phyloP scores from a whole-genome alignment of 2,888 invertebrate species.

The Callyntrura sp. region DNA sequence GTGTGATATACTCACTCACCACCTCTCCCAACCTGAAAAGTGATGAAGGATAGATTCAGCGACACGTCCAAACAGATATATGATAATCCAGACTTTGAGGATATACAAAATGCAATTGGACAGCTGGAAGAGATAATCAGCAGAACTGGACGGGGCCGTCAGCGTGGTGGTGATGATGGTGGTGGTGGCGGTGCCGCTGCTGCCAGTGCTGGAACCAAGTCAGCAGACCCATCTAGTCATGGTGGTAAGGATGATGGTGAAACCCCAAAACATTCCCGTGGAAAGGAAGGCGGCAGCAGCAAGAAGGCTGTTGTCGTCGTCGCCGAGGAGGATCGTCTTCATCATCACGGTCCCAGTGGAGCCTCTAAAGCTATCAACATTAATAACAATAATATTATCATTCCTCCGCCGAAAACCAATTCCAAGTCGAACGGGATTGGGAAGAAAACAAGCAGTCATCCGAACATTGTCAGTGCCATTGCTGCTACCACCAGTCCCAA shows the following conservation, averaged over 20 bases:
- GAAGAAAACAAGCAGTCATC: conserved; percentile 37
- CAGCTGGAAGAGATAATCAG: conserved; percentile 76
- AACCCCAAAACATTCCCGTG: conserved; percentile 54
- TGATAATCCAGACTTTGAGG: conserved; percentile 80
- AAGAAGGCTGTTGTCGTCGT: conserved; percentile 28
- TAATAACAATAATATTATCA: conserved; percentile 72
- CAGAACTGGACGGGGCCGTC: conserved; percentile 51
- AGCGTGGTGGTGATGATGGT: conserved; percentile 44
- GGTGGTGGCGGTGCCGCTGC: conserved; percentile 16
- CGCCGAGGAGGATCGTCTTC: background rate
- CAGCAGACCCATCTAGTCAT: conserved; percentile 15
- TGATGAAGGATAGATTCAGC: conserved; percentile 82
- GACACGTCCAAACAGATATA: conserved; percentile 81
- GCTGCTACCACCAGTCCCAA: conserved; percentile 4
- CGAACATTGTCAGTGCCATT: conserved; percentile 60
- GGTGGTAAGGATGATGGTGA: conserved; percentile 32
- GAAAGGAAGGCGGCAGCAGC: conserved; percentile 30
- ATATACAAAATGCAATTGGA: conserved; percentile 80
- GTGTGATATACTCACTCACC: conserved; percentile 61
- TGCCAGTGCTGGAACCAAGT: background rate
- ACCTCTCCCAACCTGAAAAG: conserved; percentile 60
- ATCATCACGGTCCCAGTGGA: conserved; percentile 48
- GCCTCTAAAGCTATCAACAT: conserved; percentile 29
- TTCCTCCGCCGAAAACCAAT: conserved; percentile 53
- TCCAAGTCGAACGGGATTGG: conserved; percentile 70